Evolutionary conservation across 2,797 vertebrate genomes (phyloP).

Genomic region (Acanthornis magna): DNA sequence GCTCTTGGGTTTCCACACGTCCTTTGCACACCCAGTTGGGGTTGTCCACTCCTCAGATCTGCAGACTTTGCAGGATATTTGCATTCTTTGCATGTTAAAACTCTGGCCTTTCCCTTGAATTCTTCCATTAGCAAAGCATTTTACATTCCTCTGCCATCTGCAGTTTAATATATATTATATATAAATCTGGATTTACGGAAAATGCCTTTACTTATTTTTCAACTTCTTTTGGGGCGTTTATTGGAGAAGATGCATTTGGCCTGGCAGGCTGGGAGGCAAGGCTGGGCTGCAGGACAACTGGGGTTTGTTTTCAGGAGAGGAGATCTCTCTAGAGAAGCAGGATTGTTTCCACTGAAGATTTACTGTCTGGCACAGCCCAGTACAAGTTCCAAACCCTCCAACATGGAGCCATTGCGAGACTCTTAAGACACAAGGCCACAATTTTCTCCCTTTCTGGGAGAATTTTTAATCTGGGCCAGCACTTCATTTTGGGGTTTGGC

Average conservation of each 20-base stretch:
- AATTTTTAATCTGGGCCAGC: neutral
- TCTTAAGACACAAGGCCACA: neutral
- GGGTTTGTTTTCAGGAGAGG: neutral
- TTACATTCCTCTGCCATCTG: constrained; percentile 20
- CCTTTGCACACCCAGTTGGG: neutral
- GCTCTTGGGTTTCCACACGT: neutral
- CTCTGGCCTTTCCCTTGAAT: constrained; percentile 17
- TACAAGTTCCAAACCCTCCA: neutral
- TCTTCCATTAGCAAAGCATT: neutral
- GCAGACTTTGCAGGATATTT: neutral
- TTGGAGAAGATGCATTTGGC: constrained; percentile 18
- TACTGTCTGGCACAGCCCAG: neutral
- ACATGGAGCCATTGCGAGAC: neutral
- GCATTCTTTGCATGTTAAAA: neutral
- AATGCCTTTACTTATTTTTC: constrained; percentile 23
- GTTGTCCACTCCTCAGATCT: neutral
- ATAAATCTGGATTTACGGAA: constrained; percentile 33
- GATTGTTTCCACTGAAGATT: neutral
- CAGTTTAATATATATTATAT: neutral
- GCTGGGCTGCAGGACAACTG: neutral
- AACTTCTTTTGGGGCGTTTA: neutral
- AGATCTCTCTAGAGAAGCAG: neutral
- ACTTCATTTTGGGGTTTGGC: constrained; percentile 33
- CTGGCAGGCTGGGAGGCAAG: neutral
- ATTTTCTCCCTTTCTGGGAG: neutral